Conservation (phyloP, 2,888 invertebrate species). For the Drosophila leonis region DNA sequence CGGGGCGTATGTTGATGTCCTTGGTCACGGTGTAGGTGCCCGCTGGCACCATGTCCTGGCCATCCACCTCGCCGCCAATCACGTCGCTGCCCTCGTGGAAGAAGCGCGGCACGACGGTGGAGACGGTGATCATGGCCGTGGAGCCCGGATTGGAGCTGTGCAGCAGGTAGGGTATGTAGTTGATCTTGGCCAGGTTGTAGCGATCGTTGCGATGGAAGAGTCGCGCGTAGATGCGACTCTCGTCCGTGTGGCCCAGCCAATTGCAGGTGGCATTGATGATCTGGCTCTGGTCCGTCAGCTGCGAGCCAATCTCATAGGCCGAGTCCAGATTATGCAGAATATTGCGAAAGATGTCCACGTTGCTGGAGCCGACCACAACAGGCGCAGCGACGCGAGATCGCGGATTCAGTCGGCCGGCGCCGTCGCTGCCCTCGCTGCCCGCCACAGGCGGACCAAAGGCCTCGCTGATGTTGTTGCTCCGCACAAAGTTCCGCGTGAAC, state of each 20-base stretch:
- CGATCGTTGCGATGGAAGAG: conserved; percentile 95
- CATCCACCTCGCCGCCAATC: conserved; percentile 97
- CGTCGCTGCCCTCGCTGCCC: conserved; percentile 82
- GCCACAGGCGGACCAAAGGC: conserved; percentile 89
- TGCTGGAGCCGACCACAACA: conserved; percentile 95
- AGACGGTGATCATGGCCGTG: conserved; percentile 91
- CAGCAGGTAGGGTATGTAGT: conserved; percentile 95
- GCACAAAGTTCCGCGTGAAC: conserved; percentile 95
- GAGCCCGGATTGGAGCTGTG: conserved; percentile 96
- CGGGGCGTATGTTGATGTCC: conserved; percentile 97
- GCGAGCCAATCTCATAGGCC: conserved; percentile 97
- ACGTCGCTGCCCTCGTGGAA: conserved; percentile 89
- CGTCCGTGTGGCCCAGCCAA: conserved; percentile 93
- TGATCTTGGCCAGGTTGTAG: conserved; percentile 96
- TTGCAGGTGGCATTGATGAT: conserved; percentile 97
- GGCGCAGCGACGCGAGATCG: conserved; percentile 97
- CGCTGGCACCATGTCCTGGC: conserved; percentile 92
- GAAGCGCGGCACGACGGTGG: conserved; percentile 92
- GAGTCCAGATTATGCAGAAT: conserved; percentile 96
- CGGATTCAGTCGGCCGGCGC: conserved; percentile 91
- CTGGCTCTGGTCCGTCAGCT: conserved; percentile 97
- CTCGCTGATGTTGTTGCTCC: conserved; percentile 94
- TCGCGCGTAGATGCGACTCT: conserved; percentile 90
- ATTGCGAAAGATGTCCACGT: conserved; percentile 95
- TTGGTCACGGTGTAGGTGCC: conserved; percentile 96